Evolutionary conservation across 2,888 invertebrate species (phyloP).

Genomic region (Archips crataeganus): DNA sequence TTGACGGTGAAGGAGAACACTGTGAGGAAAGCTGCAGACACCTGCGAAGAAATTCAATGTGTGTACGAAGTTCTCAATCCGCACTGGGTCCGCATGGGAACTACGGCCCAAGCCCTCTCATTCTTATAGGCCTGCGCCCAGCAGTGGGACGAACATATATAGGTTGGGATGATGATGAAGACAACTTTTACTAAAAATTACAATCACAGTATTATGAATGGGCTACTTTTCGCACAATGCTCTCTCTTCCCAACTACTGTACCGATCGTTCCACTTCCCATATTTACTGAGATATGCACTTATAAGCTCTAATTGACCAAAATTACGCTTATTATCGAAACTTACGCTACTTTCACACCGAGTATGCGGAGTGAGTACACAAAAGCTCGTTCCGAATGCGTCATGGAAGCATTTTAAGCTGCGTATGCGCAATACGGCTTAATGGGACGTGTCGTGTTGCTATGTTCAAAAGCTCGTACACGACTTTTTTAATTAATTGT

Average conservation of each 20-base stretch:
- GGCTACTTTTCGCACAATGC: no score
- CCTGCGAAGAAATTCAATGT: no score
- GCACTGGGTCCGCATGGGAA: no score
- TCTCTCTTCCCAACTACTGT: background rate
- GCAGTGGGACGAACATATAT: no score
- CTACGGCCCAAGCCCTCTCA: no score
- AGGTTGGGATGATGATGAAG: no score
- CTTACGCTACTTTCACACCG: slow-evolving; percentile 30
- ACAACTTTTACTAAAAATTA: no score
- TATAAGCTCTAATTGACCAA: slow-evolving; percentile 31
- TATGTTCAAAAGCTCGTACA: background rate
- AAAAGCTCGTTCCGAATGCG: slow-evolving; percentile 19
- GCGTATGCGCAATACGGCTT: slow-evolving; percentile 2
- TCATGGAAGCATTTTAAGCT: slow-evolving; percentile 23
- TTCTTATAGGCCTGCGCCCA: no score
- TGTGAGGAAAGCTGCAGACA: no score
- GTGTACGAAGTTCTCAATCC: no score
- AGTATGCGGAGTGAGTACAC: slow-evolving; percentile 26
- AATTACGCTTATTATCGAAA: slow-evolving; percentile 34
- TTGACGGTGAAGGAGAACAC: no score
- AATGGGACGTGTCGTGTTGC: background rate
- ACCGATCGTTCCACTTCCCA: slow-evolving; percentile 16
- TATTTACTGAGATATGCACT: slow-evolving; percentile 28
- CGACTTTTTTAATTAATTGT: background rate
- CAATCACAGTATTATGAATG: no score